Conservation (phyloP, 2,113 vertebrate species). For the Psilopsiagon aurifrons region DNA sequence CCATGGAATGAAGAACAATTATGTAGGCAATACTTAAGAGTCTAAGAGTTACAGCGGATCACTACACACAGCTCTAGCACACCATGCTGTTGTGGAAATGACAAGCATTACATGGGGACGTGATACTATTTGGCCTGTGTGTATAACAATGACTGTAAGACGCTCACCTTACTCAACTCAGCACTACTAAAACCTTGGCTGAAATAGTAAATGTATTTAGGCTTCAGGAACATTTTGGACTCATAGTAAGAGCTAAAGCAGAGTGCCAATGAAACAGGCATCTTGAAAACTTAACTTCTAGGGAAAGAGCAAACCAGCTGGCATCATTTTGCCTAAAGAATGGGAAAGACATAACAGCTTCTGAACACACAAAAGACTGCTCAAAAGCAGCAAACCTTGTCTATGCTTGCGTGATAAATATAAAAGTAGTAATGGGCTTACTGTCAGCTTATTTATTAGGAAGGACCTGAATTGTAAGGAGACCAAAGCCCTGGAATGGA, state of each 20-base stretch:
- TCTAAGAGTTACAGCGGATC: not conserved
- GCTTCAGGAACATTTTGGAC: not conserved
- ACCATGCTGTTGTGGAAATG: rapidly evolving
- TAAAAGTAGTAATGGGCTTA: not conserved
- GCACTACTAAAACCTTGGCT: not conserved
- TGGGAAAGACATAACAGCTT: not conserved
- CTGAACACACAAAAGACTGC: not conserved
- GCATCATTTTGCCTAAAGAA: not conserved
- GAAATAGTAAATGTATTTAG: not conserved
- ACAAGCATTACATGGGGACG: not conserved
- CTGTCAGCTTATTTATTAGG: not conserved
- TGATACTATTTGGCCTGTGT: not conserved
- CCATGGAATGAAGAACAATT: not conserved
- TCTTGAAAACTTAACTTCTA: not conserved
- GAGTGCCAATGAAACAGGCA: not conserved
- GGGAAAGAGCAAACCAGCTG: not conserved
- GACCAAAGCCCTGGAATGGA: not conserved
- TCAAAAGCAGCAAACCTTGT: not conserved
- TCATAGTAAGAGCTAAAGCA: not conserved
- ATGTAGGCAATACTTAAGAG: not conserved
- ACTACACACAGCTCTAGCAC: rapidly evolving
- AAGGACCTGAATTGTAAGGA: not conserved
- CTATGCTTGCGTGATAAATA: not conserved
- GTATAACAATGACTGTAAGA: not conserved
- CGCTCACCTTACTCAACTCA: not conserved